These are phyloP conservation scores for Dendrophyllia cribrosa DNA, from an alignment of 64 coral and sea anemone genomes.

Conservation along the genomic window DNA sequence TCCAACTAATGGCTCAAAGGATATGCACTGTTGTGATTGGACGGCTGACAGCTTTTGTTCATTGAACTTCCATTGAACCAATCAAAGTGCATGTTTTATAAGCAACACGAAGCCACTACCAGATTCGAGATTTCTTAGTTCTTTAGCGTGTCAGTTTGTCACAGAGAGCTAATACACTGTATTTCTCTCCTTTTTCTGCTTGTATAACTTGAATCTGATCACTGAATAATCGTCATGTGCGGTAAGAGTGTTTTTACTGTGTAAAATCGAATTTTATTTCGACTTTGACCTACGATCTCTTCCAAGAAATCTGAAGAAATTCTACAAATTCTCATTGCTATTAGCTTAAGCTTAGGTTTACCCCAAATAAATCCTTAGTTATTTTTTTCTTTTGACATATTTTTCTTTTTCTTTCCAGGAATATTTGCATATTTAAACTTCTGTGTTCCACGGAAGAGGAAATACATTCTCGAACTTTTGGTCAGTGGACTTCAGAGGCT, in stretches of 20 bases:
- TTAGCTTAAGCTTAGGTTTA: neutral
- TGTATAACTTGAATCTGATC: neutral
- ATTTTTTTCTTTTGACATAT: too few relatives aligned
- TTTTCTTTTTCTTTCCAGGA: slow-evolving; percentile 55
- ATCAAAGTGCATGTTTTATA: neutral
- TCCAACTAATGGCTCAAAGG: neutral
- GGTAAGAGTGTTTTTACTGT: neutral
- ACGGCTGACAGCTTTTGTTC: neutral
- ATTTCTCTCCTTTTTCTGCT: neutral
- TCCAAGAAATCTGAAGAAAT: neutral
- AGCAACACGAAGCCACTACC: neutral
- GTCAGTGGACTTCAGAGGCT: slow-evolving; percentile 93
- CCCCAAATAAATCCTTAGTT: neutral
- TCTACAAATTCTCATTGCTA: neutral
- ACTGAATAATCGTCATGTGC: slow-evolving; percentile 19
- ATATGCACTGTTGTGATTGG: neutral
- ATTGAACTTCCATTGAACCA: neutral
- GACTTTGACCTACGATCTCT: too few relatives aligned
- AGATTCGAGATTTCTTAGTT: neutral
- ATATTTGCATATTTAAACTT: slow-evolving; percentile 99
- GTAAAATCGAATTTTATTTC: neutral
- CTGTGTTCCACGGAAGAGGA: slow-evolving; percentile 91
- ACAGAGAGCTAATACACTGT: neutral
- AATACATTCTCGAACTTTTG: slow-evolving; percentile 92
- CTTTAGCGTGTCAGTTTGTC: neutral